These are phyloP conservation scores for Drosophila subsilvestris DNA, from an alignment of 2,888 invertebrate species.

Conservation along the genomic window DNA sequence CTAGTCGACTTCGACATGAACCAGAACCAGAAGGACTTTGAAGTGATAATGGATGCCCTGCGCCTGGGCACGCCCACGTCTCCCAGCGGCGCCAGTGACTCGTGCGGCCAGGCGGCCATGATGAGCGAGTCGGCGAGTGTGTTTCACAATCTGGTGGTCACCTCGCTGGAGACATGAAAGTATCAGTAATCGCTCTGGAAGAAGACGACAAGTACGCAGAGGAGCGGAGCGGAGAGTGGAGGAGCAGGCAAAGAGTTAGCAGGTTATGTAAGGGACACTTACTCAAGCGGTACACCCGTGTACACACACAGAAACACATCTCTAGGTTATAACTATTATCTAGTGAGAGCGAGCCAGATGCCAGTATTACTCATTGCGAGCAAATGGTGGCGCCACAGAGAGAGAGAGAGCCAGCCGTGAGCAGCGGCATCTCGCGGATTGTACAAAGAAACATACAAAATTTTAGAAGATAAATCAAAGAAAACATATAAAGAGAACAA, in stretches of 20 bases:
- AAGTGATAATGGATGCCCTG: constrained; percentile 84
- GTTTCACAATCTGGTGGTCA: constrained; percentile 84
- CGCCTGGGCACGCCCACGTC: constrained; percentile 82
- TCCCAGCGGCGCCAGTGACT: constrained; percentile 83
- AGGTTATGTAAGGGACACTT: not conserved
- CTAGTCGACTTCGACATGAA: constrained; percentile 82
- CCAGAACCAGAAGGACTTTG: constrained; percentile 84
- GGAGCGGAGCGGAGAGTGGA: not conserved
- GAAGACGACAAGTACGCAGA: not conserved
- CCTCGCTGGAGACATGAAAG: constrained; percentile 84
- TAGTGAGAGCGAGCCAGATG: constrained; percentile 16
- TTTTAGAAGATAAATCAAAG: constrained; percentile 14
- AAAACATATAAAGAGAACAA: constrained; percentile 1
- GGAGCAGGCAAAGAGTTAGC: constrained; percentile 14
- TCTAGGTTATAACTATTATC: constrained; percentile 12
- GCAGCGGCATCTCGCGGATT: not conserved
- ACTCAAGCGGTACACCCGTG: not conserved
- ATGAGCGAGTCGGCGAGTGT: constrained; percentile 86
- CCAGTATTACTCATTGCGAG: not conserved
- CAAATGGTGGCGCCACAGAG: not conserved
- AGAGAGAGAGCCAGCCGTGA: no score
- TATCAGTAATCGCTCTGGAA: constrained; percentile 74
- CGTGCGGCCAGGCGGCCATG: constrained; percentile 88
- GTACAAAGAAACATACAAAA: not conserved
- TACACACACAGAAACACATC: not conserved